Conservation (phyloP, 2,888 invertebrate genomes). For the Cotesia congregata region DNA sequence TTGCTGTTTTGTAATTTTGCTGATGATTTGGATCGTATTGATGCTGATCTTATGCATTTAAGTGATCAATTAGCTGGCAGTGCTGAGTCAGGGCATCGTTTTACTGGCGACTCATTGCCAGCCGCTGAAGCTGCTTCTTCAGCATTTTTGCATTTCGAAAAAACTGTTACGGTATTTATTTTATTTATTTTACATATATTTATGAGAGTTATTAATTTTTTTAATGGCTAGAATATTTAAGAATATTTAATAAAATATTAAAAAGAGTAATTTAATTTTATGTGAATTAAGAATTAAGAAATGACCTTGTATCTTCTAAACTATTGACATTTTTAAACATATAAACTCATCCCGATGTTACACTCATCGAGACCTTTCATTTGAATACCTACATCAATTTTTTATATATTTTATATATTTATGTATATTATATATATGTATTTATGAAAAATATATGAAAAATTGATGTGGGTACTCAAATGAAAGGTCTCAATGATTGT, state of each 20-base stretch:
- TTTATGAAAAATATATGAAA: no score
- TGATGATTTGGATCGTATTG: slow-evolving; percentile 79
- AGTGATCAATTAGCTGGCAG: slow-evolving; percentile 56
- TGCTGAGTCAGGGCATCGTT: slow-evolving; percentile 52
- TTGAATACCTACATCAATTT: no score
- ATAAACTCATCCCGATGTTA: no score
- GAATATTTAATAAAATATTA: background rate
- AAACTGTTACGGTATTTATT: slow-evolving; percentile 81
- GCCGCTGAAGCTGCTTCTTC: slow-evolving; percentile 80
- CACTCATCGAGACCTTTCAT: no score
- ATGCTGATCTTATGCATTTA: slow-evolving; percentile 74
- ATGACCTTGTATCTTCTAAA: background rate
- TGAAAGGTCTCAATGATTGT: no score
- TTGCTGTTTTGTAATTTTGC: slow-evolving; percentile 78
- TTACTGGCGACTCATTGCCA: slow-evolving; percentile 79
- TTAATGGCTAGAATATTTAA: no score
- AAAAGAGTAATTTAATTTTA: no score
- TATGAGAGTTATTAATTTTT: slow-evolving; percentile 19
- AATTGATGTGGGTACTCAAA: no score
- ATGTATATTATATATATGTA: no score
- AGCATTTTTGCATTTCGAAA: slow-evolving; percentile 83
- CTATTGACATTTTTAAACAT: no score
- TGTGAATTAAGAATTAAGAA: background rate
- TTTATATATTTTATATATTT: no score
- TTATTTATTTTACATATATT: no score